These are phyloP conservation scores for Flabesymbios commensalis DNA, from an alignment of 2,888 invertebrate genomes.

Conservation along the genomic window DNA sequence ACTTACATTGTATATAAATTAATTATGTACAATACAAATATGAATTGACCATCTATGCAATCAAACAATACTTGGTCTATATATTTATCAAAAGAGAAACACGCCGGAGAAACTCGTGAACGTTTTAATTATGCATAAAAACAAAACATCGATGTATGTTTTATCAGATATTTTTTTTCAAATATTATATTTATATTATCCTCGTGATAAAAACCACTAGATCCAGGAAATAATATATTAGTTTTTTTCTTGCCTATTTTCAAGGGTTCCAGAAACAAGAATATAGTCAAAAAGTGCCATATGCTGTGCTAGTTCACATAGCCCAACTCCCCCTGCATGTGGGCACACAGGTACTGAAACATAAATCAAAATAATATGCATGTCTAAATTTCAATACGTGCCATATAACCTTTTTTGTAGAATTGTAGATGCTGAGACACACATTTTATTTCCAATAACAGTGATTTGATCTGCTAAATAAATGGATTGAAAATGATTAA, in stretches of 20 bases:
- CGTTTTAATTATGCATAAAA: background rate
- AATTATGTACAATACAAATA: too few species aligned
- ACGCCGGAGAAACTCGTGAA: background rate
- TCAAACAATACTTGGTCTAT: too few species aligned
- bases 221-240: too few species aligned
- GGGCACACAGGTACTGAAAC: slow-evolving; percentile 84
- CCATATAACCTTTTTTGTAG: background rate
- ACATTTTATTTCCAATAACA: too few species aligned
- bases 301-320: slow-evolving; percentile 93
- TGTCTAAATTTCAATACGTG: background rate
- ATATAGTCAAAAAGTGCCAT: slow-evolving; percentile 87
- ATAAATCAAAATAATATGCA: background rate
- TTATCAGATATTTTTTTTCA: background rate
- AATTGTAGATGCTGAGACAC: background rate
- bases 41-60: too few species aligned
- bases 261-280: slow-evolving; percentile 71
- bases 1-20: too few species aligned
- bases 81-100: background rate
- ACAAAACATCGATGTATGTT: background rate
- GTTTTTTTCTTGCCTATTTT: slow-evolving; percentile 63
- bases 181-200: too few species aligned
- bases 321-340: slow-evolving; percentile 91
- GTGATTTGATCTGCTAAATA: too few species aligned
- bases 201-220: too few species aligned
- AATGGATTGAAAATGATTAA: too few species aligned